Base-by-base conservation (phyloP, 2,888 invertebrate genomes). In the Troides oblongomaculatus region DNA sequence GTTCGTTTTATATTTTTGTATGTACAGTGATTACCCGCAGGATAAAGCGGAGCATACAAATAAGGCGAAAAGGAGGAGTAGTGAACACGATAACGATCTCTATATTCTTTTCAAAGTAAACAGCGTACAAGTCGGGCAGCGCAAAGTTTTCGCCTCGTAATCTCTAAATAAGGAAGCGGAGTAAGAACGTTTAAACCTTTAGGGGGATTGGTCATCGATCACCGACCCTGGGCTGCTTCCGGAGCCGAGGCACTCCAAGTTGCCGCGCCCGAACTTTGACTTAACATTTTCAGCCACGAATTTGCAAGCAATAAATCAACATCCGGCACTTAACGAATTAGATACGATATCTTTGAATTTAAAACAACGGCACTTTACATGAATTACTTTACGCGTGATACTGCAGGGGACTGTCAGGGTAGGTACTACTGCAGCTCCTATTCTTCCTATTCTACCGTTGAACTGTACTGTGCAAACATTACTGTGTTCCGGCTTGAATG, bases 121-220 rank as follows among this genome's bases (percentile, higher is more conserved):
- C 57, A 57, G n/a, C 23, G 18, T 57, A 23, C 58, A 21, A 58
- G 58, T n/a, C 23, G 46, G 17, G 25, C 43, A 39, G 39, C 23
- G 64, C n/a, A 59, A 64, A 69, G 69, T 69, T 69, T 56, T 30
- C 56, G 64, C 21, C 43, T 69, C 30, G 64, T 65, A 65, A 69
- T 69, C 57, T 57, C 21, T 17, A 21, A 61, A 56, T 64, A 64
- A 25, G 61, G 10, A 56, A 60, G 64, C n/a, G 60, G 60, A 30
- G 50, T 56, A 23, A 10, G 61, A 43, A 60, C 61, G 53, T 57
- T 69, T 25, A 62, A 67, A 39, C 64, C 56, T 69, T 65, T 69
- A 36, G 60, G 36, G 61, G 61, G 61, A 65, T 69, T 65, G 69
- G 64, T 62, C 53, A 69, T 69, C 64, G 60, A 65, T 69, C 69